Percentiles rank a stretch among this genome's conserved stretches.
phyloP scores from a whole-genome alignment of 2,888 invertebrate species.

The Temnothorax unifasciatus region DNA sequence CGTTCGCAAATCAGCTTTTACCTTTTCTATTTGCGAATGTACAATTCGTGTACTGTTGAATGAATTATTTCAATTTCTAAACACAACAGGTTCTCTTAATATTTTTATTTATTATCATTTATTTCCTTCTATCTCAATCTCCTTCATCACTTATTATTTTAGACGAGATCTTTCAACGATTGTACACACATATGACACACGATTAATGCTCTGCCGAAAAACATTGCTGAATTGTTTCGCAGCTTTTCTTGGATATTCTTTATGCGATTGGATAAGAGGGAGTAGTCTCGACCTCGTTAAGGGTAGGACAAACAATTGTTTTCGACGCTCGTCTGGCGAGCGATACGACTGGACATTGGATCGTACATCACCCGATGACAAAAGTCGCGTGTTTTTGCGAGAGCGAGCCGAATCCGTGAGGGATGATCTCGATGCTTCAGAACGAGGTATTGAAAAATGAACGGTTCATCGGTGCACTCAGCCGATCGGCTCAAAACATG shows the following conservation, averaged over 20 bases:
- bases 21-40: background rate
- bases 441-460: conserved; percentile 78
- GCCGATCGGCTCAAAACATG: conserved; percentile 71
- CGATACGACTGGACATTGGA: conserved; percentile 59
- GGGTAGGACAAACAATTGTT: conserved; percentile 70
- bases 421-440: conserved; percentile 71
- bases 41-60: background rate
- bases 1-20: conserved; percentile 33
- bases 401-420: conserved; percentile 65
- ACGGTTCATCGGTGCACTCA: conserved; percentile 73
- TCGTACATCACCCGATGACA: conserved; percentile 78
- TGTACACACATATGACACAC: background rate
- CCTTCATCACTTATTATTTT: background rate
- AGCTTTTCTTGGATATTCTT: conserved; percentile 30
- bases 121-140: background rate
- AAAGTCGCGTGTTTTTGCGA: conserved; percentile 74
- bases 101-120: background rate
- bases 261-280: conserved; percentile 31
- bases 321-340: conserved; percentile 64
- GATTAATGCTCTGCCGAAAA: conserved; percentile 10
- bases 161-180: background rate
- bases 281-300: conserved; percentile 58
- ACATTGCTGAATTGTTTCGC: background rate
- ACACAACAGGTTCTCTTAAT: background rate
- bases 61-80: background rate